Conservation (phyloP, 2,797 vertebrate species). For the Bovichtus variegatus region DNA sequence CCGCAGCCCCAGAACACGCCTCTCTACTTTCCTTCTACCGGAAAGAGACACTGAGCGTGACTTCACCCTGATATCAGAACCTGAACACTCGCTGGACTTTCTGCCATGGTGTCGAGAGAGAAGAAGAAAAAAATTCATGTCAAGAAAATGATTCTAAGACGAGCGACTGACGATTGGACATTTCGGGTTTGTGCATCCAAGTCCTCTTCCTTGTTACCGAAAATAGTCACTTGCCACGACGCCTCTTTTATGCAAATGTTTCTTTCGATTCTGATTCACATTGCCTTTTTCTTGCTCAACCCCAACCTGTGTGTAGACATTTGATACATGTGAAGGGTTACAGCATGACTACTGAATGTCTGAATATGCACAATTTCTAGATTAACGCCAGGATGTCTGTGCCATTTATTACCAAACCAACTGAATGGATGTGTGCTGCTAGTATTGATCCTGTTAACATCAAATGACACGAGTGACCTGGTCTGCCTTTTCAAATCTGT, state of each 20-base stretch:
- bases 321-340: conserved; percentile 67
- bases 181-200: conserved; percentile 45
- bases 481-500: conserved; percentile 69
- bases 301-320: conserved; percentile 72
- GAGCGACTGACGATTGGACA: conserved; percentile 36
- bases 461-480: conserved; percentile 40
- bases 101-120: conserved; percentile 38
- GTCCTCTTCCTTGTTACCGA: conserved; percentile 42
- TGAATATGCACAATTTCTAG: conserved; percentile 81
- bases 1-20: conserved; percentile 17
- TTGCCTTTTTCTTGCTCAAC: conserved; percentile 79
- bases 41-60: conserved; percentile 61
- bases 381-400: conserved; percentile 59
- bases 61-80: conserved; percentile 43
- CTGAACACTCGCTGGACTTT: conserved; percentile 47
- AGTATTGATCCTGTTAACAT: conserved; percentile 38
- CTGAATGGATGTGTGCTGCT: conserved; percentile 52
- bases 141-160: conserved; percentile 17
- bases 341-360: conserved; percentile 78
- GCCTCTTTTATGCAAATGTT: conserved; percentile 70
- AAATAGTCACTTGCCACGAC: conserved; percentile 60
- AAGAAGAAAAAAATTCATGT: conserved; percentile 1
- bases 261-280: conserved; percentile 69
- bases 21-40: conserved; percentile 44
- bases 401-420: conserved; percentile 57